Evolutionary conservation across 1,140 invertebrate species (phyloP).

Genomic region (Mamestra configurata): DNA sequence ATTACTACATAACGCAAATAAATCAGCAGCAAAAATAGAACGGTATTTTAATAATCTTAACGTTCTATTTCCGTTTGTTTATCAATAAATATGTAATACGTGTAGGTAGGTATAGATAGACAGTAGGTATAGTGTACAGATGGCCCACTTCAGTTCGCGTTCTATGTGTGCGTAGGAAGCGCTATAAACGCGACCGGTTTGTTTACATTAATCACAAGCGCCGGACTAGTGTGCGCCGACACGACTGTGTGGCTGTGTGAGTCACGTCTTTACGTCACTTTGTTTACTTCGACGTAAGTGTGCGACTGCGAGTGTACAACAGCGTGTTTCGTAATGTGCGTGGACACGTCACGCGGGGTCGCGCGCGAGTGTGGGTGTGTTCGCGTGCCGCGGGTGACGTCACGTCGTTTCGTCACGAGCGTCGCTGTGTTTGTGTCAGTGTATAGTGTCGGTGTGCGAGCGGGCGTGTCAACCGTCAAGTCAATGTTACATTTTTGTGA

Average conservation of each 20-base stretch:
- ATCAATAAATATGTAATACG: slow-evolving; percentile 43
- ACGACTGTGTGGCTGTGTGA: slow-evolving; percentile 73
- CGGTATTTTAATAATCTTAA: slow-evolving; percentile 17
- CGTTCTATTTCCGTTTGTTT: slow-evolving; percentile 42
- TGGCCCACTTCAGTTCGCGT: slow-evolving; percentile 78
- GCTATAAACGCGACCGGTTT: slow-evolving; percentile 75
- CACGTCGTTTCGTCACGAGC: slow-evolving; percentile 75
- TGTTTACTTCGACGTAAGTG: slow-evolving; percentile 78
- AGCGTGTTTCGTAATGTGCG: slow-evolving; percentile 58
- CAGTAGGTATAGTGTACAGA: slow-evolving; percentile 59
- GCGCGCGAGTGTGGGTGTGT: slow-evolving; percentile 79
- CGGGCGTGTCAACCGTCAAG: slow-evolving; percentile 66
- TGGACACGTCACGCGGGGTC: slow-evolving; percentile 75
- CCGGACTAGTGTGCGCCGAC: slow-evolving; percentile 65
- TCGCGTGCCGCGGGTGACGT: slow-evolving; percentile 81
- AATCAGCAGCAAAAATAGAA: slow-evolving; percentile 41
- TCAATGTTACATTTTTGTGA: slow-evolving; percentile 86
- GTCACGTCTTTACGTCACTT: slow-evolving; percentile 81
- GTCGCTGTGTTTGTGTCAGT: slow-evolving; percentile 52
- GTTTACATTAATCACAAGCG: slow-evolving; percentile 81
- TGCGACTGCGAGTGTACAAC: slow-evolving; percentile 60
- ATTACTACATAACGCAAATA: slow-evolving; percentile 13
- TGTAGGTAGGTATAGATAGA: slow-evolving; percentile 34
- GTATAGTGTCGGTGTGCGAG: slow-evolving; percentile 66
- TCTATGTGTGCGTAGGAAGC: slow-evolving; percentile 68